Evolutionary conservation across 1,140 invertebrate genomes (phyloP).

Genomic region (Lineus longissimus): DNA sequence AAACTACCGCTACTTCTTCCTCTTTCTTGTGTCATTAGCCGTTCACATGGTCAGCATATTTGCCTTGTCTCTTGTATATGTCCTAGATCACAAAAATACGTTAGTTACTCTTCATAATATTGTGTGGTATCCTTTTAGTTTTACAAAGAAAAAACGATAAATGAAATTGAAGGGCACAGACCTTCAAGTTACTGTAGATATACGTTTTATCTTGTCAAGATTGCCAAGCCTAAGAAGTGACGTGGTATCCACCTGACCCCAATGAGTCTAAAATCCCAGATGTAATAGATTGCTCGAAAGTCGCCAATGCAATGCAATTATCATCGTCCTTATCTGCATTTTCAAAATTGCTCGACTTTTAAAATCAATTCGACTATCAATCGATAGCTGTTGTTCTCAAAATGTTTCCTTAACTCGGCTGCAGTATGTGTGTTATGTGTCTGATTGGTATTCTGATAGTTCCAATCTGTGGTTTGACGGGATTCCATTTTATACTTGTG

Average conservation of each 20-base stretch:
- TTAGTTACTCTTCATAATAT: slow-evolving; percentile 78
- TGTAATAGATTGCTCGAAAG: neutral
- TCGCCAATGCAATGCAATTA: neutral
- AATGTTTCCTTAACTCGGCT: slow-evolving; percentile 37
- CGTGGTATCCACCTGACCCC: too few species aligned
- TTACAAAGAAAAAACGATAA: neutral
- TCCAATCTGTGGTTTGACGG: slow-evolving; percentile 94
- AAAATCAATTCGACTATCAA: too few species aligned
- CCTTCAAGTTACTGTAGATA: too few species aligned
- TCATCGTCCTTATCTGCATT: neutral
- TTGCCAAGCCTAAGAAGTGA: too few species aligned
- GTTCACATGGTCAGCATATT: slow-evolving; percentile 98
- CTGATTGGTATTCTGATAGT: slow-evolving; percentile 87
- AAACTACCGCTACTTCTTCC: slow-evolving; percentile 80
- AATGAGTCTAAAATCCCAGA: too few species aligned
- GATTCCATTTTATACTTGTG: slow-evolving; percentile 96
- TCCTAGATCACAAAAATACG: slow-evolving; percentile 78
- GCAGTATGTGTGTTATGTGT: slow-evolving; percentile 85
- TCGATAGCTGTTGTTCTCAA: too few species aligned
- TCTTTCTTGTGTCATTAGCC: slow-evolving; percentile 93
- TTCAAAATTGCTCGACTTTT: neutral
- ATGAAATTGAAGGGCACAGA: neutral
- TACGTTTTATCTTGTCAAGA: too few species aligned
- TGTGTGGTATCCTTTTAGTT: slow-evolving; percentile 85
- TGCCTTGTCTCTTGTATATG: slow-evolving; percentile 83